These are phyloP conservation scores for Trichomycterus rosablanca DNA, from an alignment of 2,113 vertebrate species.

Conservation along the genomic window DNA sequence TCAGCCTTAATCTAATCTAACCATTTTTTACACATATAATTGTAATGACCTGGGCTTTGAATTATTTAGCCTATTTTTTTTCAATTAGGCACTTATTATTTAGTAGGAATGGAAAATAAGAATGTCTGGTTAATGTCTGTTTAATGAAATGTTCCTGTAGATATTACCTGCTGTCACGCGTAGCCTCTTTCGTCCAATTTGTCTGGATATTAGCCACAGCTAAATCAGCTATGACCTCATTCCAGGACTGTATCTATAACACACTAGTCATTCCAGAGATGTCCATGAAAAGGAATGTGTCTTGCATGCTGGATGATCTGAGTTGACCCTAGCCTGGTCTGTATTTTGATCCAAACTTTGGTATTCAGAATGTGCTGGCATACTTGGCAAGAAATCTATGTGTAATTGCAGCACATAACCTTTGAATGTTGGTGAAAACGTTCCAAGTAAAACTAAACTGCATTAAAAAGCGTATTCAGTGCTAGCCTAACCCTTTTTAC, in stretches of 20 bases:
- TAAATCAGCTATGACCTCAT: slow-evolving; percentile 8
- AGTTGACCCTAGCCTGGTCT: slow-evolving; percentile 1
- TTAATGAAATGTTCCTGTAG: too few species aligned
- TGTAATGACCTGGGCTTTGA: too few species aligned
- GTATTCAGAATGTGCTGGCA: slow-evolving; percentile 25
- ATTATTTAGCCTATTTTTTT: too few species aligned
- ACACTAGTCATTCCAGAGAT: background rate
- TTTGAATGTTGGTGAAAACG: too few species aligned
- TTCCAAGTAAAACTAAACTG: too few species aligned
- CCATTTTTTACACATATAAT: too few species aligned
- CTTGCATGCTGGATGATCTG: slow-evolving; percentile 1
- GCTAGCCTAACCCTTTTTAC: too few species aligned
- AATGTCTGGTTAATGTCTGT: too few species aligned
- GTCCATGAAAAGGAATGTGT: slow-evolving; percentile 19
- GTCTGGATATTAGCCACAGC: slow-evolving; percentile 30
- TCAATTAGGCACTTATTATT: too few species aligned
- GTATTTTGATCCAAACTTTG: slow-evolving; percentile 22
- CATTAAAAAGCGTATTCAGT: too few species aligned
- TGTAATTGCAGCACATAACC: slow-evolving; percentile 2
- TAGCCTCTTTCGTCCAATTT: background rate
- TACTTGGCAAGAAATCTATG: slow-evolving; percentile 37
- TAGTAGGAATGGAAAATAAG: too few species aligned
- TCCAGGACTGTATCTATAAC: slow-evolving; percentile 10
- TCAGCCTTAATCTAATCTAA: too few species aligned
- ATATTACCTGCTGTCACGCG: slow-evolving; percentile 34